Conservation (phyloP, 1,140 invertebrate species). For the Leptinotarsa defecta region DNA sequence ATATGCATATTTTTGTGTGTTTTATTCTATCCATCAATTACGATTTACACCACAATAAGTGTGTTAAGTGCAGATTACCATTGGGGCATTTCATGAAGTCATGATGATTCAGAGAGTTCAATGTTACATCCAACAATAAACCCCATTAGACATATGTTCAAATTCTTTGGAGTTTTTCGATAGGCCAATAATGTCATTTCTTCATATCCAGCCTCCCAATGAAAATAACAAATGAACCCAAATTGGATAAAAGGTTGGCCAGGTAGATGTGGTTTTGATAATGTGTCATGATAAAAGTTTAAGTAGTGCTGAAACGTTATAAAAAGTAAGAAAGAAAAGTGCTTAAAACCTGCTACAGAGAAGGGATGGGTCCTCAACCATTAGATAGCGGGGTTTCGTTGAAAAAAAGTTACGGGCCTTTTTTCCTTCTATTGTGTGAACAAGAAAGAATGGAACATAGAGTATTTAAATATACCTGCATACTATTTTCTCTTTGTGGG, state of each 20-base stretch:
- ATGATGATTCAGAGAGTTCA: neutral
- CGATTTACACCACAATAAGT: too few relatives aligned
- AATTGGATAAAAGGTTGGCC: neutral
- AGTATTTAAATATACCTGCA: too few relatives aligned
- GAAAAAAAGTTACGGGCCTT: neutral
- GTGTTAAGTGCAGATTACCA: too few relatives aligned
- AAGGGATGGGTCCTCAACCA: neutral
- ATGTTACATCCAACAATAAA: neutral
- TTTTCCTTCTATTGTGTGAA: too few relatives aligned
- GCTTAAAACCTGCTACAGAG: neutral
- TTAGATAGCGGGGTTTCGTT: too few relatives aligned
- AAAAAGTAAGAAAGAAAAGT: neutral
- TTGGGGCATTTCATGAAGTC: too few relatives aligned
- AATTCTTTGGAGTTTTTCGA: neutral
- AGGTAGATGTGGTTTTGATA: neutral
- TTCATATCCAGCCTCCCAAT: neutral
- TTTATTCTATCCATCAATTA: too few relatives aligned
- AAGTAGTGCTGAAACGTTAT: neutral
- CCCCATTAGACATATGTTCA: neutral
- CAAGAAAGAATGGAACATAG: too few relatives aligned
- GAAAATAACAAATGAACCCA: neutral
- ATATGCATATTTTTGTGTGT: too few relatives aligned
- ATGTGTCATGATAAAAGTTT: constrained; percentile 6
- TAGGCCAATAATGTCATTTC: neutral
- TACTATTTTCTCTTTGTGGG: too few relatives aligned